phyloP scores from a whole-genome alignment of 2,113 vertebrate species.

The Stigmatopora nigra region DNA sequence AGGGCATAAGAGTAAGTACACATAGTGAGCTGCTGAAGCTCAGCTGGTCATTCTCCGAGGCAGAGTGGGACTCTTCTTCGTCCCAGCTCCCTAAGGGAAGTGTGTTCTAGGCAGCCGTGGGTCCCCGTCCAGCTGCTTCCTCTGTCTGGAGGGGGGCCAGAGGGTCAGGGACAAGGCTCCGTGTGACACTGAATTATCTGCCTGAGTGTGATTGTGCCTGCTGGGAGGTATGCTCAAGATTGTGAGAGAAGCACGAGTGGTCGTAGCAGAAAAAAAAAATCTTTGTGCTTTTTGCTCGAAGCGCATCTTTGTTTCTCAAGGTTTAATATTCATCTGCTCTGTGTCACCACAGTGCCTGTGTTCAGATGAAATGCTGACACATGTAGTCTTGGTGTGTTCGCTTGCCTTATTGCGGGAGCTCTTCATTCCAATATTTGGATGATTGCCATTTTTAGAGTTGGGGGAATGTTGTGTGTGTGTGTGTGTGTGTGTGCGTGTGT shows the following conservation, averaged over 20 bases:
- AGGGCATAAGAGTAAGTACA: slow-evolving; percentile 27
- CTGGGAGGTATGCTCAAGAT: slow-evolving; percentile 60
- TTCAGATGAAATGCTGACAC: slow-evolving; percentile 61
- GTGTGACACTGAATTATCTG: slow-evolving; percentile 71
- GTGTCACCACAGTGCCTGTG: slow-evolving; percentile 59
- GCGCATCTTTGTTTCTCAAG: slow-evolving; percentile 63
- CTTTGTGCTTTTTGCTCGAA: slow-evolving; percentile 54
- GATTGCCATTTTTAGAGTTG: slow-evolving; percentile 11
- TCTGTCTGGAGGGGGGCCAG: slow-evolving; percentile 60
- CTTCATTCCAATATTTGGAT: slow-evolving; percentile 9
- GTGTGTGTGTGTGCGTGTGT: background rate
- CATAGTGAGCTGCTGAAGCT: slow-evolving; percentile 49
- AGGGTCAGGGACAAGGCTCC: slow-evolving; percentile 62
- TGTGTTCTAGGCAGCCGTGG: slow-evolving; percentile 61
- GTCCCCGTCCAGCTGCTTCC: slow-evolving; percentile 69
- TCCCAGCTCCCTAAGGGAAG: slow-evolving; percentile 53
- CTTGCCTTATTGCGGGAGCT: slow-evolving; percentile 51
- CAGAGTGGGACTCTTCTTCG: slow-evolving; percentile 55
- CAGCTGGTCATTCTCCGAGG: slow-evolving; percentile 67
- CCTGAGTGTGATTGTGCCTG: slow-evolving; percentile 68
- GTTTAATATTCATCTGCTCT: slow-evolving; percentile 70
- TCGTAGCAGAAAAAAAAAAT: slow-evolving; percentile 38
- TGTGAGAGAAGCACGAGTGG: slow-evolving; percentile 31
- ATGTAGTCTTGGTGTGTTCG: slow-evolving; percentile 43
- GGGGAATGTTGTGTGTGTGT: slow-evolving; percentile 2